Evolutionary conservation across 2,797 vertebrate genomes (phyloP).

Genomic region (Enteromius thamalakanensis): DNA sequence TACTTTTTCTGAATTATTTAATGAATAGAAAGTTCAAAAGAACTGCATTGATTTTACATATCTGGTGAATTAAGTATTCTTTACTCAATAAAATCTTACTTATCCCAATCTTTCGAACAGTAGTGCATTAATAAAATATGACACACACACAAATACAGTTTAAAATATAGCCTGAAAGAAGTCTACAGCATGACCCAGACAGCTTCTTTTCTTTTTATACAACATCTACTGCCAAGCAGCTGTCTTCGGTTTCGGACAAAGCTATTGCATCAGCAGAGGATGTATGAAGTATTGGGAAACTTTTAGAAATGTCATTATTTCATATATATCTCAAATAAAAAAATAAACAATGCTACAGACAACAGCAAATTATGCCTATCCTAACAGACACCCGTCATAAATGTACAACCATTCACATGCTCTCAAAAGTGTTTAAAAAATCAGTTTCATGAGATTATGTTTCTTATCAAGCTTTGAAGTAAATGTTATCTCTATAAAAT

Average conservation of each 20-base stretch:
- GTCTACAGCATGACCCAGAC: background rate
- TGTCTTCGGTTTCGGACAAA: background rate
- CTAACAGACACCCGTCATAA: background rate
- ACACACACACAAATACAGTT: background rate
- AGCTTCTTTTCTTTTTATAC: background rate
- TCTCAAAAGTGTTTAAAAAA: background rate
- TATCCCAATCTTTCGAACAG: background rate
- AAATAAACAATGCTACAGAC: conserved; percentile 8
- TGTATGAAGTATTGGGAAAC: background rate
- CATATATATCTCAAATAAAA: background rate
- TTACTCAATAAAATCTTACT: background rate
- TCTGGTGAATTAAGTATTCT: background rate
- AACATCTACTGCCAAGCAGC: background rate
- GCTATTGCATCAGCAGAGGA: background rate
- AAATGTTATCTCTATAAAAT: conserved; percentile 9
- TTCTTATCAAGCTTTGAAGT: conserved; percentile 30
- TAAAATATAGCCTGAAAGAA: background rate
- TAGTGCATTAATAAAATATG: conserved; percentile 6
- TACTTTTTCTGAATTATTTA: background rate
- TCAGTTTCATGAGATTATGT: background rate
- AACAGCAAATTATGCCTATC: background rate
- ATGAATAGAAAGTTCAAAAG: background rate
- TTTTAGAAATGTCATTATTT: background rate
- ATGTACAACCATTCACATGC: background rate
- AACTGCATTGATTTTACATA: background rate